Evolutionary conservation across 2,797 vertebrate genomes (phyloP).

Genomic region (Clarias fuscus): DNA sequence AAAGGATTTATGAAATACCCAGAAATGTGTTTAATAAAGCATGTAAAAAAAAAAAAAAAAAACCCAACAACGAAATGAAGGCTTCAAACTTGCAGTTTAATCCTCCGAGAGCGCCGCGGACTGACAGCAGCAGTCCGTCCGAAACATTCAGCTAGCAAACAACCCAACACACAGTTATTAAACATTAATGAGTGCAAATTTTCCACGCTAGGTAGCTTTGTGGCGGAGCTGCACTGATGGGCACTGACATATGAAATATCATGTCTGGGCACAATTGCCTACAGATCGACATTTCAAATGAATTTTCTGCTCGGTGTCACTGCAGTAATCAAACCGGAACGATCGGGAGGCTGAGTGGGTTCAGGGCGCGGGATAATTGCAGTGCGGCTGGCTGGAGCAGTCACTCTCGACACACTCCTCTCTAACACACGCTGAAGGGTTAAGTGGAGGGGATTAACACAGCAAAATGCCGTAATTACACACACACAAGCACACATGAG

Average conservation of each 20-base stretch:
- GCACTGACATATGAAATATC: slow-evolving; percentile 64
- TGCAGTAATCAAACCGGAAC: slow-evolving; percentile 65
- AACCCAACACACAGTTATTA: slow-evolving; percentile 55
- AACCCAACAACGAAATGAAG: background rate
- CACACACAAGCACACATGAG: slow-evolving; percentile 46
- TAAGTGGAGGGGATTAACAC: slow-evolving; percentile 67
- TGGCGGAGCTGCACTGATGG: slow-evolving; percentile 57
- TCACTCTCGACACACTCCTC: slow-evolving; percentile 60
- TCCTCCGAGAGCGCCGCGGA: slow-evolving; percentile 1
- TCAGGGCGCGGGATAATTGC: slow-evolving; percentile 70
- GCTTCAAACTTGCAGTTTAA: background rate
- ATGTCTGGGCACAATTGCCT: slow-evolving; percentile 66
- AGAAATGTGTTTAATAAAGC: background rate
- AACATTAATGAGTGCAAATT: slow-evolving; percentile 60
- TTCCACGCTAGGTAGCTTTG: slow-evolving; percentile 58
- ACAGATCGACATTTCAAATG: slow-evolving; percentile 69
- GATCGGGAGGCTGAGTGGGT: slow-evolving; percentile 63
- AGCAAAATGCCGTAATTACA: slow-evolving; percentile 68
- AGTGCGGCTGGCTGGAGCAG: slow-evolving; percentile 52
- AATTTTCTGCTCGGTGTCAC: slow-evolving; percentile 75
- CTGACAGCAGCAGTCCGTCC: slow-evolving; percentile 37
- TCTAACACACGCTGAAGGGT: slow-evolving; percentile 61
- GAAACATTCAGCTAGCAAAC: slow-evolving; percentile 58
- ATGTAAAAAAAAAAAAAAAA: background rate
- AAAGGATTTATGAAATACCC: background rate